A percentile compares a stretch with the other conserved stretches of the same genome.
These are phyloP conservation scores for Oconnorella tubifera DNA, from an alignment of 2,888 invertebrate genomes.

Conservation along the genomic window DNA sequence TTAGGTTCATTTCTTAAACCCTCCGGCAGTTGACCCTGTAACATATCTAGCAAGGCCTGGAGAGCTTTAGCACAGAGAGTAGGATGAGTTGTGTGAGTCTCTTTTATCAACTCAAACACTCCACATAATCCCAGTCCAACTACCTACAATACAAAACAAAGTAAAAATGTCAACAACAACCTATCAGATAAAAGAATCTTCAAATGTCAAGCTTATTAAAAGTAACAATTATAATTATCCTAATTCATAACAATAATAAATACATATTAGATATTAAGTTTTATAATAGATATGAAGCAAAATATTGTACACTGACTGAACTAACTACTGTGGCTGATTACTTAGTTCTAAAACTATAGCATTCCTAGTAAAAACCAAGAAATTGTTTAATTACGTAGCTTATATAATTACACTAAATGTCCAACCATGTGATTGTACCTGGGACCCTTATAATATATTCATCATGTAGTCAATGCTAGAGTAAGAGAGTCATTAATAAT, in stretches of 20 bases:
- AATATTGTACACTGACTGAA: too few species aligned
- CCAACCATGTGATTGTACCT: too few species aligned
- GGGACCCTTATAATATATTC: too few species aligned
- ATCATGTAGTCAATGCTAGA: too few species aligned
- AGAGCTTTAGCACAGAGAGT: slow-evolving; percentile 82
- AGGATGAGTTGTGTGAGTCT: slow-evolving; percentile 78
- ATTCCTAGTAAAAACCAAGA: too few species aligned
- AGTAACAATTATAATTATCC: not conserved
- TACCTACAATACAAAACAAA: slow-evolving; percentile 47
- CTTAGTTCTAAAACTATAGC: too few species aligned
- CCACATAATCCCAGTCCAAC: slow-evolving; percentile 63
- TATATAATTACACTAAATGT: too few species aligned
- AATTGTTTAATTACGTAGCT: too few species aligned
- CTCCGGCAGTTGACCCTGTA: slow-evolving; percentile 85
- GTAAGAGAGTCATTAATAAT: too few species aligned
- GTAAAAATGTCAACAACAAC: too few species aligned
- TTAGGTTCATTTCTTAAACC: slow-evolving; percentile 76
- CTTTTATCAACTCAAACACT: slow-evolving; percentile 85
- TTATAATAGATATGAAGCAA: too few species aligned
- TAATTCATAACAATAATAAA: not conserved
- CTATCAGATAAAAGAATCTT: not conserved
- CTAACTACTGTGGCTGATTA: too few species aligned
- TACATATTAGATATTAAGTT: not conserved
- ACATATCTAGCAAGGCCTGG: slow-evolving; percentile 79
- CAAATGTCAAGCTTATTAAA: not conserved